Evolutionary conservation across 2,888 invertebrate species (phyloP).

Genomic region (Microchrysa polita): DNA sequence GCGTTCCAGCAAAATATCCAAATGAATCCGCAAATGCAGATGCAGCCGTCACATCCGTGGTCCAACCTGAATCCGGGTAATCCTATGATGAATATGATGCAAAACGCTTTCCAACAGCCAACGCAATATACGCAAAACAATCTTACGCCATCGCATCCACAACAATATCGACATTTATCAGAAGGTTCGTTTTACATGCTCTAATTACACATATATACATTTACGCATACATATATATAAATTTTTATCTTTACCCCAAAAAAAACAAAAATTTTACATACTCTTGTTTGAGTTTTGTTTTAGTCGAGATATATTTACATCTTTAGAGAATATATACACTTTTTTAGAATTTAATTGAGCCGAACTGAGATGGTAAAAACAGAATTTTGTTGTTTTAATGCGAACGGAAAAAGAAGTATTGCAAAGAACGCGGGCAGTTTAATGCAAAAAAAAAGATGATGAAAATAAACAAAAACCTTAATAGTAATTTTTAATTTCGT

Average conservation of each 20-base stretch:
- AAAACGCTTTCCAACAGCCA: conserved; percentile 59
- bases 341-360: conserved; percentile 31
- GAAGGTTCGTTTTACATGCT: conserved; percentile 68
- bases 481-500: not conserved
- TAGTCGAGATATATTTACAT: not conserved
- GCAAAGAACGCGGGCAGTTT: not conserved
- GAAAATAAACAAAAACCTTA: not conserved
- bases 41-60: conserved; percentile 31
- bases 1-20: conserved; percentile 23
- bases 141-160: conserved; percentile 60
- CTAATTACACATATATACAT: conserved; percentile 13
- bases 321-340: not conserved
- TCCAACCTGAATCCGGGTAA: conserved; percentile 42
- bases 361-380: conserved; percentile 39
- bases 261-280: too few relatives aligned
- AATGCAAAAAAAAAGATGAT: not conserved
- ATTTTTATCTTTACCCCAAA: not conserved
- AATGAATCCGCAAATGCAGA: conserved; percentile 38
- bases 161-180: conserved; percentile 67
- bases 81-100: conserved; percentile 47
- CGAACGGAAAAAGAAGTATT: not conserved
- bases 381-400: conserved; percentile 26
- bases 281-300: too few relatives aligned
- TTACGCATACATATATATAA: conserved; percentile 17
- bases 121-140: conserved; percentile 63